Conservation (phyloP, 2,888 invertebrate species). For the Oligia fasciuncula region DNA sequence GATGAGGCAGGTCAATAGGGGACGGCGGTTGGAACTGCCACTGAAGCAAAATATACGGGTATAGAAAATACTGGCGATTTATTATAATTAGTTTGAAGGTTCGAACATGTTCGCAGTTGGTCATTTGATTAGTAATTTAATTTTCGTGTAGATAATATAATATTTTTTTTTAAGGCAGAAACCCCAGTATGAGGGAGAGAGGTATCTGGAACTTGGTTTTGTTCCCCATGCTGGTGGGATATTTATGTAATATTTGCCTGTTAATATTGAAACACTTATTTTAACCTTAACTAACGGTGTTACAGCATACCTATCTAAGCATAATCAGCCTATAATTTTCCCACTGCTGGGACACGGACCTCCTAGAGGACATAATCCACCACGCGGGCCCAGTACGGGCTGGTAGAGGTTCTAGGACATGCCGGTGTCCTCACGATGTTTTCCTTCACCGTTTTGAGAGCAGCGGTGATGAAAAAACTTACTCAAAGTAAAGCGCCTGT, state of each 20-base stretch:
- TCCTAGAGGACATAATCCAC: not conserved
- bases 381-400: not conserved
- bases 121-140: not conserved
- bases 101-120: constrained; percentile 13
- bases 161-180: not conserved
- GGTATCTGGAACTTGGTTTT: not conserved
- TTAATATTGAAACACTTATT: too few species aligned
- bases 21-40: constrained; percentile 40
- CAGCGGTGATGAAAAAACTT: too few species aligned
- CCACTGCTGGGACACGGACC: not conserved
- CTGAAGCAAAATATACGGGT: constrained; percentile 51
- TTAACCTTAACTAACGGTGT: too few species aligned
- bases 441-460: too few species aligned
- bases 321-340: too few species aligned
- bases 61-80: constrained; percentile 40
- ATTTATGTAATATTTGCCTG: too few species aligned
- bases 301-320: too few species aligned
- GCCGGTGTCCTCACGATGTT: not conserved
- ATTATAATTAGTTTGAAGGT: constrained; percentile 35
- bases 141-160: not conserved
- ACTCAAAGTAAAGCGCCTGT: not conserved
- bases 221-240: not conserved
- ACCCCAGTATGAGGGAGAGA: not conserved
- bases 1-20: constrained; percentile 64
- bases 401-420: not conserved